These are phyloP conservation scores for Gymnarchus niloticus DNA, from an alignment of 2,113 vertebrate genomes.

Conservation along the genomic window DNA sequence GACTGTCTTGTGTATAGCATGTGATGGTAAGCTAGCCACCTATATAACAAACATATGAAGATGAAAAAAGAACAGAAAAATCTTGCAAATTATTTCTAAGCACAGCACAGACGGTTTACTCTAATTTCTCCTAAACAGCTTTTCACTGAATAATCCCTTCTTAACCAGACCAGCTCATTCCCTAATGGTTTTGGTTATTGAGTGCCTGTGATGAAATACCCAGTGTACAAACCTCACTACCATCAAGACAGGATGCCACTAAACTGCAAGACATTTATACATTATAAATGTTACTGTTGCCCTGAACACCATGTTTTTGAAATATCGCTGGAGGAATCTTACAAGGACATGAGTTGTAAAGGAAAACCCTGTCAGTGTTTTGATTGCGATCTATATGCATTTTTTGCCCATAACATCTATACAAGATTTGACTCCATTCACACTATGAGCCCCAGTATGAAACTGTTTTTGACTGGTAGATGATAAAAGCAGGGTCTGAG, in stretches of 20 bases:
- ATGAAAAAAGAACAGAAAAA: not conserved
- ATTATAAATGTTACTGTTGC: not conserved
- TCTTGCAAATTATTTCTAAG: not conserved
- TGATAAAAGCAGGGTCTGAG: not conserved
- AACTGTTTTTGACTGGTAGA: not conserved
- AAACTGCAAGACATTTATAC: not conserved
- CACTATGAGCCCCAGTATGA: not conserved
- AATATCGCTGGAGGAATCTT: not conserved
- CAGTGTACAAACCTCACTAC: not conserved
- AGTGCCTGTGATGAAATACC: not conserved
- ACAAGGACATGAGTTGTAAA: not conserved
- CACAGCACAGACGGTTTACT: not conserved
- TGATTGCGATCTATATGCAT: not conserved
- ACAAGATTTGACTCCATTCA: not conserved
- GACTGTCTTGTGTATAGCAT: not conserved
- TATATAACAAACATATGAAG: no score
- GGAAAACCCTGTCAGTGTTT: not conserved
- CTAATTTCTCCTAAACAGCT: not conserved
- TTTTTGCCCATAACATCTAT: not conserved
- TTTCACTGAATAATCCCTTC: not conserved
- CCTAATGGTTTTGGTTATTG: not conserved
- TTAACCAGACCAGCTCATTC: not conserved
- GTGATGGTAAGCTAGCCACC: not conserved
- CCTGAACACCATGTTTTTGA: not conserved
- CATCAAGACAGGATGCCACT: not conserved